These are phyloP conservation scores for Zosterops hypoxanthus DNA, from an alignment of 2,113 vertebrate genomes.

Conservation along the genomic window DNA sequence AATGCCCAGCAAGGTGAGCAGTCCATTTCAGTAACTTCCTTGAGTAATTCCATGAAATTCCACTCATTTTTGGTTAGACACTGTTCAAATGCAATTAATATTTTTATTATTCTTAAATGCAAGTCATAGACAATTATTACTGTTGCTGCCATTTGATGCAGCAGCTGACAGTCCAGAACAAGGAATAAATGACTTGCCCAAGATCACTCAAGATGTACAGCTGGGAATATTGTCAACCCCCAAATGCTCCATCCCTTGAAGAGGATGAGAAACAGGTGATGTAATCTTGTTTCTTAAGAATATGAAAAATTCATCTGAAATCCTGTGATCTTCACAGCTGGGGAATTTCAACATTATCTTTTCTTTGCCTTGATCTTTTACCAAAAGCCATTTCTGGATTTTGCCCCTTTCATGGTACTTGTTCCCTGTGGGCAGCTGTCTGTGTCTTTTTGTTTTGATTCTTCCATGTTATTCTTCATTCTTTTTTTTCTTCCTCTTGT, in stretches of 20 bases:
- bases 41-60: background rate
- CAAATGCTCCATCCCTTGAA: background rate
- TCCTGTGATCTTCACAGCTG: background rate
- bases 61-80: background rate
- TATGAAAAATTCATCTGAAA: background rate
- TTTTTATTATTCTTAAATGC: background rate
- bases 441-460: background rate
- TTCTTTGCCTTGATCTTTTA: background rate
- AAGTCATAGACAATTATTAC: background rate
- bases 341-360: background rate
- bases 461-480: background rate
- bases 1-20: background rate
- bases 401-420: fast-evolving
- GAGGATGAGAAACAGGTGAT: background rate
- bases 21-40: background rate
- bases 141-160: background rate
- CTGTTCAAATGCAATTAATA: background rate
- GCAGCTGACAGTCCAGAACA: background rate
- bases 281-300: background rate
- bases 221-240: background rate
- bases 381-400: background rate
- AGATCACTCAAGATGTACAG: background rate
- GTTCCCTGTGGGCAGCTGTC: background rate
- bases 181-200: background rate
- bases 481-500: background rate